Evolutionary conservation across 2,797 vertebrate species (phyloP).

Genomic region (Triplophysa bombifrons): DNA sequence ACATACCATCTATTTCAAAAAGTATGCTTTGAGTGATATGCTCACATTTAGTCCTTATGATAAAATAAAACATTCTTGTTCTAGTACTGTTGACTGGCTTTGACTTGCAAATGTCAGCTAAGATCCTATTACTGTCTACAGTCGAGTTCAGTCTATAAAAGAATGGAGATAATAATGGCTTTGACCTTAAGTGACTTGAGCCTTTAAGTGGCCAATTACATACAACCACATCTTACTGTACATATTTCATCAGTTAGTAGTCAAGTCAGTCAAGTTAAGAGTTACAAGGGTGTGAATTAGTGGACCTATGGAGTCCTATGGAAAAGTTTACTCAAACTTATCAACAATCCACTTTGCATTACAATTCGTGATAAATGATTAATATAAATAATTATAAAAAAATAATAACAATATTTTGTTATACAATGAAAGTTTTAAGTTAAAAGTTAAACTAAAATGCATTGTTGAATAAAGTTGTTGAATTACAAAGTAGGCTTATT

Average conservation of each 20-base stretch:
- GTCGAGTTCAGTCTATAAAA: not conserved
- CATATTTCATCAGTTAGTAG: not conserved
- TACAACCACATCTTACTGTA: not conserved
- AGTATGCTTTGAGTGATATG: not conserved
- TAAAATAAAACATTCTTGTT: not conserved
- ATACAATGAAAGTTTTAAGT: too few relatives aligned
- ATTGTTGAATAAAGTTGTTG: too few relatives aligned
- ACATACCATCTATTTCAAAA: not conserved
- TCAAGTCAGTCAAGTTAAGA: not conserved
- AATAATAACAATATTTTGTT: too few relatives aligned
- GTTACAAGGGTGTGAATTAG: not conserved
- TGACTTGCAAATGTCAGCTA: not conserved
- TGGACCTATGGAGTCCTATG: too few relatives aligned
- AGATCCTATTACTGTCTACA: not conserved
- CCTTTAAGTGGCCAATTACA: not conserved
- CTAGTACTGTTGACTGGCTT: not conserved
- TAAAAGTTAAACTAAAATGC: too few relatives aligned
- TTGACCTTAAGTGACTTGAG: conserved; percentile 10
- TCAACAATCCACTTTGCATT: not conserved
- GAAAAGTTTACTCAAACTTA: not conserved
- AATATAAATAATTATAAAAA: too few relatives aligned
- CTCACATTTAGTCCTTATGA: too few relatives aligned
- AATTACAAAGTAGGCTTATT: too few relatives aligned
- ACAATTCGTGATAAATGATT: too few relatives aligned
- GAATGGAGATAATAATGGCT: not conserved